phyloP scores from a whole-genome alignment of 2,113 vertebrate genomes.

The Psilopsiagon aymara region DNA sequence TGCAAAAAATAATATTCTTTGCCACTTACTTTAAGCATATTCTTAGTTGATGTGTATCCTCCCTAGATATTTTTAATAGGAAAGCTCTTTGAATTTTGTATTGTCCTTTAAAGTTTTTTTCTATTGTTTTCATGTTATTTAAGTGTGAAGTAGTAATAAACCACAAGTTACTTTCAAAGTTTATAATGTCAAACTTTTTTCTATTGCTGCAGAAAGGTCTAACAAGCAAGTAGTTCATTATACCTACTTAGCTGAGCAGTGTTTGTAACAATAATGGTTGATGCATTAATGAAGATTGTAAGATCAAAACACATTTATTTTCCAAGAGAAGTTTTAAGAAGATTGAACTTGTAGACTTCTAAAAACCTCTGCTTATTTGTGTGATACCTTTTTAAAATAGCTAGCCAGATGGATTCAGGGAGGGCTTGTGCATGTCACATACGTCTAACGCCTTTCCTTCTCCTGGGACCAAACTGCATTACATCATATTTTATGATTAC shows the following conservation, averaged over 20 bases:
- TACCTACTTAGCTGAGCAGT: neutral
- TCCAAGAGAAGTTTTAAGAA: constrained; percentile 3
- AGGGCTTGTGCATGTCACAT: constrained; percentile 41
- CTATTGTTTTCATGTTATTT: neutral
- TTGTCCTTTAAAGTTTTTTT: neutral
- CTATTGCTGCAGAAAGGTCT: neutral
- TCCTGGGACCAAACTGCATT: constrained; percentile 64
- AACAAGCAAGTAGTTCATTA: neutral
- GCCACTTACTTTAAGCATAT: neutral
- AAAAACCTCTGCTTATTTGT: constrained; percentile 1
- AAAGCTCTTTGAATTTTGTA: neutral
- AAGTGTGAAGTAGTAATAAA: neutral
- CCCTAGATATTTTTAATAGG: neutral
- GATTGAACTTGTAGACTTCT: constrained; percentile 14
- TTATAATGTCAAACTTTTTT: neutral
- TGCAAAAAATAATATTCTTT: neutral
- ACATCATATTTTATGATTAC: constrained; percentile 74
- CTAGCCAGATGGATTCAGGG: constrained; percentile 47
- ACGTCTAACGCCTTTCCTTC: constrained; percentile 52
- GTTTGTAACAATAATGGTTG: neutral
- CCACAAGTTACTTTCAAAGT: neutral
- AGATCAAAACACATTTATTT: neutral
- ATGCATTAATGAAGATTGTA: neutral
- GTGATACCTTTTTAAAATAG: constrained; percentile 39
- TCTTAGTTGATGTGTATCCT: neutral